phyloP scores from a whole-genome alignment of 1,140 invertebrate genomes.

The Acyrthosiphon pisum region DNA sequence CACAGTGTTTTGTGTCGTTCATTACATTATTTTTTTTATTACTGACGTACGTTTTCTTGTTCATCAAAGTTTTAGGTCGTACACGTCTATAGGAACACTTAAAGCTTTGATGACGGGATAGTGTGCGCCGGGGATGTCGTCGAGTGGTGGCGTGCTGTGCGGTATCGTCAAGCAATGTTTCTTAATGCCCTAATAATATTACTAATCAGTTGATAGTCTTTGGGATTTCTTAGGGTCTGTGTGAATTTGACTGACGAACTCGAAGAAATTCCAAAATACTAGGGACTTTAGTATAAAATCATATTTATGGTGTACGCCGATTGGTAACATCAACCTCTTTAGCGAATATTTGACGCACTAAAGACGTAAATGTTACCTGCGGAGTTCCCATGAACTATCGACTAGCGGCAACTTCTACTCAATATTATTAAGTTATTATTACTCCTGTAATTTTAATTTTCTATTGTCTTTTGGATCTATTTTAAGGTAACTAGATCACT shows the following conservation, averaged over 20 bases:
- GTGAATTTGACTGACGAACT: neutral
- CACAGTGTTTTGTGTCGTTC: neutral
- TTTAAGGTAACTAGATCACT: conserved; percentile 55
- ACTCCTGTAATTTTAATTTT: neutral
- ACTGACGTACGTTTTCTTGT: conserved; percentile 11
- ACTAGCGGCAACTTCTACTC: neutral
- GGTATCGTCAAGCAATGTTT: neutral
- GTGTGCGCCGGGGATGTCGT: neutral
- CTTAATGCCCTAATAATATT: neutral
- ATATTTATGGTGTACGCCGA: neutral
- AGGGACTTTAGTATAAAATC: neutral
- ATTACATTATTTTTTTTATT: neutral
- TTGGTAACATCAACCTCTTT: conserved; percentile 8
- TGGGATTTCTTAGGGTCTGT: neutral
- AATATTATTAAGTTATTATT: neutral
- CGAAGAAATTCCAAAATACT: neutral
- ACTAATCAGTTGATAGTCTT: neutral
- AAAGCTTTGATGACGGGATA: conserved; percentile 51
- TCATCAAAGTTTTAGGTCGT: conserved; percentile 40
- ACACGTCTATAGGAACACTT: neutral
- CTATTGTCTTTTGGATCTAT: conserved; percentile 39
- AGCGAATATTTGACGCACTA: neutral
- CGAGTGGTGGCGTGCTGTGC: neutral
- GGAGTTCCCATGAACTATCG: neutral
- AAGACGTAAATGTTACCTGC: neutral